A percentile compares a stretch with the other conserved stretches of the same genome.
Evolutionary conservation across 2,888 invertebrate species (phyloP).

Genomic region (Dugesia japonica): DNA sequence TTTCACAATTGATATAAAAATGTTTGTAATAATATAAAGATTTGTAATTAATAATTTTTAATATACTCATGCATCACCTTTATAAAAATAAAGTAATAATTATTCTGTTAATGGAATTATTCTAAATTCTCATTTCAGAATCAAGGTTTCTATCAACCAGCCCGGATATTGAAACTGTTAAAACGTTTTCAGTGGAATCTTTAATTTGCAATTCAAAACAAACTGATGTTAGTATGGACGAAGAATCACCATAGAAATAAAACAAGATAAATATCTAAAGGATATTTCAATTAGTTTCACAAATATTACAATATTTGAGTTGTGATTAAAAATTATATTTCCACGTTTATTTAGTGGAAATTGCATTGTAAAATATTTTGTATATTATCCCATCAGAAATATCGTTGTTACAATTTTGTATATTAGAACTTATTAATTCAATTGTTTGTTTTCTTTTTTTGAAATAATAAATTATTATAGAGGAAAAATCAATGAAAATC

Average conservation of each 20-base stretch:
- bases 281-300: not conserved
- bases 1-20: too few species aligned
- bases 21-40: too few species aligned
- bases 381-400: not conserved
- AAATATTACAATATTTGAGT: too few species aligned
- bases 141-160: not conserved
- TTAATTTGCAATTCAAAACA: not conserved
- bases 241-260: not conserved
- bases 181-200: not conserved
- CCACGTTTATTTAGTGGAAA: not conserved
- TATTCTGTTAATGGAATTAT: too few species aligned
- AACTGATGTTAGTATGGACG: not conserved
- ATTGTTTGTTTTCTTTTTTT: not conserved
- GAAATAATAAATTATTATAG: not conserved
- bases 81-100: too few species aligned
- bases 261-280: not conserved
- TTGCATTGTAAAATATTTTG: not conserved
- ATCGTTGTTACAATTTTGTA: not conserved
- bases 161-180: not conserved
- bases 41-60: too few species aligned
- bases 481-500: not conserved
- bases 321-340: too few species aligned
- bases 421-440: slow-evolving; percentile 2
- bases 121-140: not conserved
- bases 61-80: too few species aligned